phyloP scores from a whole-genome alignment of 2,888 invertebrate genomes.

The Orthosia incerta region DNA sequence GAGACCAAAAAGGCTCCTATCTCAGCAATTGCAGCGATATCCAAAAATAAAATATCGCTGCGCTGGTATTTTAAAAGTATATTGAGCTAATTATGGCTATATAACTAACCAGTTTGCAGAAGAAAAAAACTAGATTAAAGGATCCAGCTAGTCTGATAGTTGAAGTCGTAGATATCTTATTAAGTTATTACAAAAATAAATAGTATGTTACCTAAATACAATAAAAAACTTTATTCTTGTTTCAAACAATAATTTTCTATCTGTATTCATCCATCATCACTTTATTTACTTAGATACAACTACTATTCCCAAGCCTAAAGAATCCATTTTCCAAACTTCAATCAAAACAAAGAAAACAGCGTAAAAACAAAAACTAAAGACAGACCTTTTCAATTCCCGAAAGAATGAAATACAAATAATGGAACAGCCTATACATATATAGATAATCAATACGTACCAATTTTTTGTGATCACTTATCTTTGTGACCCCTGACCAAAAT shows the following conservation, averaged over 20 bases:
- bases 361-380: slow-evolving; percentile 4
- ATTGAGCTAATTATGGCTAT: too few relatives aligned
- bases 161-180: not conserved
- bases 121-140: too few relatives aligned
- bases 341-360: not conserved
- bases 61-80: too few relatives aligned
- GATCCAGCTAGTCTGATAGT: not conserved
- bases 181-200: not conserved
- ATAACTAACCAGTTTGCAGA: too few relatives aligned
- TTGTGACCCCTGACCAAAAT: slow-evolving; percentile 53
- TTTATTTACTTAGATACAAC: not conserved
- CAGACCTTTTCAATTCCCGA: slow-evolving; percentile 34
- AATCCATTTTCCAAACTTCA: slow-evolving; percentile 22
- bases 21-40: too few relatives aligned
- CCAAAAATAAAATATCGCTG: too few relatives aligned
- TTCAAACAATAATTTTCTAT: not conserved
- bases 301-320: slow-evolving; percentile 1
- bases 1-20: too few relatives aligned
- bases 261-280: not conserved
- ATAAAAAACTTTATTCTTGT: not conserved
- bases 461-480: slow-evolving; percentile 36
- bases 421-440: slow-evolving; percentile 5
- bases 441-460: slow-evolving; percentile 9
- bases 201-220: not conserved
- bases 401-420: slow-evolving; percentile 40